Percentiles rank a stretch among this genome's conserved stretches.
These are phyloP conservation scores for Uropetala carovei DNA, from an alignment of 2,888 invertebrate genomes.

Conservation along the genomic window DNA sequence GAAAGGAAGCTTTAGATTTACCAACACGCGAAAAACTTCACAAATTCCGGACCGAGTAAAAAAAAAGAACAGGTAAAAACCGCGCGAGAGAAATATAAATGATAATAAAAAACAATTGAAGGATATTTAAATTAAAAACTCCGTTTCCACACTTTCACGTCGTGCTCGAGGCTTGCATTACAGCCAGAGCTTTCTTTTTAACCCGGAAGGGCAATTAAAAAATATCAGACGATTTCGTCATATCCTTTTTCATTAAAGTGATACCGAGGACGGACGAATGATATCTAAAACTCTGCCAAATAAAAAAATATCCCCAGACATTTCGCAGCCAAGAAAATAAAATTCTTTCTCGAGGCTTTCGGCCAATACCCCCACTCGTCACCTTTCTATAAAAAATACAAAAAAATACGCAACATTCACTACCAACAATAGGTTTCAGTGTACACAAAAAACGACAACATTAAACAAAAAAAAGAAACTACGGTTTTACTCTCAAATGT, in stretches of 20 bases:
- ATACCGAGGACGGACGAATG: background rate
- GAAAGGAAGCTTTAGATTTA: no score
- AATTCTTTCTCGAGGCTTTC: background rate
- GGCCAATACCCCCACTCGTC: background rate
- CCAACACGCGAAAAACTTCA: no score
- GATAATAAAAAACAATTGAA: no score
- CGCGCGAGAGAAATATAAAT: no score
- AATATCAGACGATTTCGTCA: background rate
- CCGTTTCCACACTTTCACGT: no score
- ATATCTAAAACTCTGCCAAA: background rate
- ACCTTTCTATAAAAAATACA: background rate
- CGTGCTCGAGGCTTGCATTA: no score
- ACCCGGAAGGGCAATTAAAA: background rate
- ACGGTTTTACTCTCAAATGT: background rate
- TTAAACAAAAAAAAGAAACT: background rate
- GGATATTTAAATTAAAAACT: no score
- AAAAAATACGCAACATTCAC: constrained; percentile 24
- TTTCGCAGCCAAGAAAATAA: background rate
- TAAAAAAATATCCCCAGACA: background rate
- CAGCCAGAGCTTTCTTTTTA: background rate
- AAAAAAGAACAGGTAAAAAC: no score
- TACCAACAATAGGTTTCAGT: background rate
- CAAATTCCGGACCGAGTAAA: no score
- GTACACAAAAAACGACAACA: background rate
- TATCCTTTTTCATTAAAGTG: background rate